phyloP scores from a whole-genome alignment of 2,888 invertebrate species.

The Philereme vetulata region DNA sequence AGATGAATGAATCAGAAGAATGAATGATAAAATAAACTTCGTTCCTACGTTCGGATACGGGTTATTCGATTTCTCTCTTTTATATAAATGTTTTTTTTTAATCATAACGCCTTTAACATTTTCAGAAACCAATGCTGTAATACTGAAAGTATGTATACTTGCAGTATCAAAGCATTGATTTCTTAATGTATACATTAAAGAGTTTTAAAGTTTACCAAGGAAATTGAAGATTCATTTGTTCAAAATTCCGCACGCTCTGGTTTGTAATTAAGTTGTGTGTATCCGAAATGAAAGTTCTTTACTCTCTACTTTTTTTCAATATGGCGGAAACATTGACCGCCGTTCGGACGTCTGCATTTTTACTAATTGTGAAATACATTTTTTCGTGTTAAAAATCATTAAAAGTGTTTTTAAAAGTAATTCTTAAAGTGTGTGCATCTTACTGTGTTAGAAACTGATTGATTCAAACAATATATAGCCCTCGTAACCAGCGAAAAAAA shows the following conservation, averaged over 20 bases:
- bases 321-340: slow-evolving; percentile 83
- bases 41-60: slow-evolving; percentile 17
- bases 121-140: no score
- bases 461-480: slow-evolving; percentile 36
- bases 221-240: no score
- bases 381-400: slow-evolving; percentile 52
- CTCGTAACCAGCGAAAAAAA: slow-evolving; percentile 65
- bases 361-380: slow-evolving; percentile 58
- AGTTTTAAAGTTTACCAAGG: no score
- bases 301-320: slow-evolving; percentile 76
- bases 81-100: no score
- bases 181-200: no score
- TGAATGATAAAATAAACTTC: slow-evolving; percentile 2
- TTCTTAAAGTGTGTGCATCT: slow-evolving; percentile 44
- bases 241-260: no score
- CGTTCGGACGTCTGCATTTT: slow-evolving; percentile 73
- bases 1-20: slow-evolving; percentile 18
- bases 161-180: no score
- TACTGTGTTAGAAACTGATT: slow-evolving; percentile 36
- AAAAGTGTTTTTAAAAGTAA: slow-evolving; percentile 59
- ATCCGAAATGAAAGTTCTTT: slow-evolving; percentile 61
- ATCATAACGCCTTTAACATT: no score
- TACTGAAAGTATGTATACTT: no score
- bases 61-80: background rate
- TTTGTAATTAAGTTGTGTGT: slow-evolving; percentile 21